Evolutionary conservation across 2,888 invertebrate genomes (phyloP), one percentile per base, ranked within the genome.

Genomic region (Thymelicus sylvestris): DNA sequence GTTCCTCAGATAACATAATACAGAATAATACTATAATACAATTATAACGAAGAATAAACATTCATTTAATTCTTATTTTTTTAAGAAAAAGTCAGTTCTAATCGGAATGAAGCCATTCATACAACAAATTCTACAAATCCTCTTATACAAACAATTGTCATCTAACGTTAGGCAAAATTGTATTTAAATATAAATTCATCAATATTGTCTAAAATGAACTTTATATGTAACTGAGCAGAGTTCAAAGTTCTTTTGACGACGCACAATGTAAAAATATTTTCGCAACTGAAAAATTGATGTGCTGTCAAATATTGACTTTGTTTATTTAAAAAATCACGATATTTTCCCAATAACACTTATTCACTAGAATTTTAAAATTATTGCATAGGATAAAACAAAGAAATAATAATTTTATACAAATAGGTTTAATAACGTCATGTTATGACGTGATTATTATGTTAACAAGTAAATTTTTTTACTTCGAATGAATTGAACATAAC

Each of bases 231-330:
- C 7, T 3, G 3, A 52, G 15, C 19, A 8, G 3, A 52, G 52
- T 52, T 19, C 52, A 50, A 50, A 50, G 50, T 15, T 6, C 7
- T 52, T 52, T 48, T 48, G 13, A 48, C 48, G 48, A 19, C 52
- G 19, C 52, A 19, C 52, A 8, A 52, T 19, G 52, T 19, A 52
- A 52, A 50, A 52, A 52, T 52, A 52, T 52, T 52, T 52, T 50
- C 50, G 50, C 50, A 15, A 15, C 6, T 12, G 48, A 48, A 48
- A 48, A 55, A 55, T 55, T 55, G 55, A 55, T 55, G 55, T 55
- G 55, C 55, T 24, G 55, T 55, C 55, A 55, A 55, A 24, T 55
- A 55, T 31, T 55, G 24, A 55, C 55, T 55, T 55, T 55, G 55
- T 55, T 55, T 55, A 24, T 50, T 50, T 15, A 2, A 52, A 55